Evolutionary conservation across 2,888 invertebrate genomes (phyloP).

Genomic region (Stramonita haemastoma): DNA sequence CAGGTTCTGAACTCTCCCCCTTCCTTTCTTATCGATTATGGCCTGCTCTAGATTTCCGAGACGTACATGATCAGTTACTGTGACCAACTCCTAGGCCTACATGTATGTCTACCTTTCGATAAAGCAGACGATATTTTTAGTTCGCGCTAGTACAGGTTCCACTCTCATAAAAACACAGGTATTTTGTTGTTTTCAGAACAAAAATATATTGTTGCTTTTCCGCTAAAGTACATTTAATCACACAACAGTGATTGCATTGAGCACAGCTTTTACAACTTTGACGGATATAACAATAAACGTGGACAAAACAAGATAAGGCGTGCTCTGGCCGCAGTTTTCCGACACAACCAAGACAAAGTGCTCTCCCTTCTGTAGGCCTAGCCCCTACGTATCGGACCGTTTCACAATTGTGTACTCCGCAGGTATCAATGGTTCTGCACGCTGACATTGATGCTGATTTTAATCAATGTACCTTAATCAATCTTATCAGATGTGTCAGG

Average conservation of each 20-base stretch:
- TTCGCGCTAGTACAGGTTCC: not conserved
- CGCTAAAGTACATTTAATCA: not conserved
- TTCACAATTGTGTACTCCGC: too few relatives aligned
- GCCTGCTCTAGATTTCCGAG: not conserved
- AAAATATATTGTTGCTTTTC: too few relatives aligned
- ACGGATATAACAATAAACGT: not conserved
- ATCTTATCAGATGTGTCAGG: too few relatives aligned
- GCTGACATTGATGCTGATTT: too few relatives aligned
- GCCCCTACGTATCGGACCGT: too few relatives aligned
- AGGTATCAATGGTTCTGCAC: too few relatives aligned
- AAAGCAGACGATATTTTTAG: slow-evolving; percentile 19
- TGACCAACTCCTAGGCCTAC: not conserved
- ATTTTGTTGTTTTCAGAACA: too few relatives aligned
- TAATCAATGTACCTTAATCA: too few relatives aligned
- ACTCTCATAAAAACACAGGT: not conserved
- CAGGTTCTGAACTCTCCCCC: not conserved
- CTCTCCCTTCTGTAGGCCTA: too few relatives aligned
- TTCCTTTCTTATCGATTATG: not conserved
- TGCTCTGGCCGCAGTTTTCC: too few relatives aligned
- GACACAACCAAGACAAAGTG: too few relatives aligned
- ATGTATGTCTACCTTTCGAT: not conserved
- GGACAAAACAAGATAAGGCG: not conserved
- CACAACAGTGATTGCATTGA: not conserved
- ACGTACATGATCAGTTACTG: too few relatives aligned
- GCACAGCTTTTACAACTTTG: not conserved